phyloP scores from a whole-genome alignment of 1,140 invertebrate species.

The Aphaenogaster ashmeadi region DNA sequence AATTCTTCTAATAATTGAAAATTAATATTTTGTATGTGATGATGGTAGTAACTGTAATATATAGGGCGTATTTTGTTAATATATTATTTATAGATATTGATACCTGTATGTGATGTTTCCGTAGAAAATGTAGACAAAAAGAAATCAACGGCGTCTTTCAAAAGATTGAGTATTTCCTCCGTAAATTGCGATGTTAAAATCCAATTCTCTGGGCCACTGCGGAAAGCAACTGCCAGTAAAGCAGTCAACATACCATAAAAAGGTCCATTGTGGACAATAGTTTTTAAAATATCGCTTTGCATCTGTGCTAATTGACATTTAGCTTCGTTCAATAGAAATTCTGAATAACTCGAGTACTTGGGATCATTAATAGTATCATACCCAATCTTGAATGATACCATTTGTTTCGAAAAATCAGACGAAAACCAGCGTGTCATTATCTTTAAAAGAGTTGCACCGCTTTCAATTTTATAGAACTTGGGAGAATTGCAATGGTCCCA shows the following conservation, averaged over 20 bases:
- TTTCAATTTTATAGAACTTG: constrained; percentile 88
- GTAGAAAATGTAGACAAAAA: constrained; percentile 83
- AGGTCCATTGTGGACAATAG: constrained; percentile 79
- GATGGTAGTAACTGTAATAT: neutral
- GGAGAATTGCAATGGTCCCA: constrained; percentile 85
- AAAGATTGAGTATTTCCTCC: constrained; percentile 78
- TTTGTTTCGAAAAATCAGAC: too few species aligned
- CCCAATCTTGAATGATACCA: too few species aligned
- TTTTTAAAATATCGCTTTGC: constrained; percentile 84
- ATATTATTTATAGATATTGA: constrained; percentile 11
- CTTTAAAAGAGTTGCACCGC: constrained; percentile 86
- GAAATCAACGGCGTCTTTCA: constrained; percentile 82
- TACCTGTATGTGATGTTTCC: constrained; percentile 78
- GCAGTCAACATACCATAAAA: constrained; percentile 83
- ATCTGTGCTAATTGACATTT: constrained; percentile 79
- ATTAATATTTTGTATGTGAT: constrained; percentile 10
- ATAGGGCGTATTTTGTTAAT: neutral
- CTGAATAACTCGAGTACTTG: constrained; percentile 44
- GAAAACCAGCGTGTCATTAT: constrained; percentile 73
- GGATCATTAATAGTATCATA: neutral
- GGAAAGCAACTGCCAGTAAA: constrained; percentile 77
- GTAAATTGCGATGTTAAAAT: constrained; percentile 67
- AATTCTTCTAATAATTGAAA: neutral
- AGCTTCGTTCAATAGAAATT: constrained; percentile 78
- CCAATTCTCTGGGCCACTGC: constrained; percentile 63